These are phyloP conservation scores for Cairina moschata DNA, from an alignment of 2,113 vertebrate genomes.

Conservation along the genomic window DNA sequence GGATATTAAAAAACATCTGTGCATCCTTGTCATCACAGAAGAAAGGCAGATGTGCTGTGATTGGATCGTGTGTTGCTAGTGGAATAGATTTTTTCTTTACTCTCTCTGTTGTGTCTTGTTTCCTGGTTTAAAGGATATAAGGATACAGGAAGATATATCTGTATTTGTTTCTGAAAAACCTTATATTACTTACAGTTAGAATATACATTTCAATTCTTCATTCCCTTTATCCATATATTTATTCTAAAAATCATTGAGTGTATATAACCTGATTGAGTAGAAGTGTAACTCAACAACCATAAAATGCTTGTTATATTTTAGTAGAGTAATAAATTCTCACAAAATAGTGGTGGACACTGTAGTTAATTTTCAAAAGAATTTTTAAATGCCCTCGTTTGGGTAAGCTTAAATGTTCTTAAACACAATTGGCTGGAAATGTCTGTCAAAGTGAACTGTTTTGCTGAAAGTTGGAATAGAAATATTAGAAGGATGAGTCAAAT, in stretches of 20 bases:
- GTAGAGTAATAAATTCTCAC: neutral
- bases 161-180: slow-evolving; percentile 47
- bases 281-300: neutral
- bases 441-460: neutral
- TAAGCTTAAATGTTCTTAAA: neutral
- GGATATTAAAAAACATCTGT: slow-evolving; percentile 75
- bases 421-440: neutral
- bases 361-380: slow-evolving; percentile 1
- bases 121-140: slow-evolving; percentile 31
- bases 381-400: neutral
- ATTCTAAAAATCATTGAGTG: neutral
- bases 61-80: slow-evolving; percentile 35
- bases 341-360: neutral
- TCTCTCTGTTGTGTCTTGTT: slow-evolving; percentile 45
- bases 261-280: neutral
- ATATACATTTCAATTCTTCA: slow-evolving; percentile 31
- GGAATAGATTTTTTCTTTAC: slow-evolving; percentile 61
- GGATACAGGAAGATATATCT: slow-evolving; percentile 13
- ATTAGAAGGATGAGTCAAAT: neutral
- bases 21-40: slow-evolving; percentile 65
- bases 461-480: neutral
- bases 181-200: neutral
- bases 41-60: slow-evolving; percentile 64
- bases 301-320: neutral
- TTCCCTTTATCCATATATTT: neutral